Evolutionary conservation across 2,888 invertebrate species (phyloP), one percentile per base, ranked within the genome.

Genomic region (Dioctria rufipes): DNA sequence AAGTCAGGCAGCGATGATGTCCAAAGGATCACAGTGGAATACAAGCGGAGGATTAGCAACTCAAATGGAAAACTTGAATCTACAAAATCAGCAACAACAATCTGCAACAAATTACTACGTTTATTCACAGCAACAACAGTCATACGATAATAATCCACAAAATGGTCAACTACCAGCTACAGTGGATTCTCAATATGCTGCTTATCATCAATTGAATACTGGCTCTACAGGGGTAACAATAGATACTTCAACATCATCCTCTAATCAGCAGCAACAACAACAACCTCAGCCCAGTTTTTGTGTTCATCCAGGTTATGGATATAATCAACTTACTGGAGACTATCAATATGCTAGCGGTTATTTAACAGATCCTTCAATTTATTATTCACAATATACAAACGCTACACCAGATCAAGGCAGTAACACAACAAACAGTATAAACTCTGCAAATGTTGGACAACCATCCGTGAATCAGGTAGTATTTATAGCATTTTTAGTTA

Each of bases 331-430:
- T 1, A 90, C 91, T 0, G 93, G 93, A 0, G 87, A 85, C 65
- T 93, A 92, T 83, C 91, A 92, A 9, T 93, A 93, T 84, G 91
- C 88, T 83, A 92, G 93, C 77, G 93, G 92, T 0, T 93, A 92
- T 81, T 92, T 92, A 83, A 85, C 42, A 86, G 89, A 2, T 83
- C 85, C 4, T 87, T 43, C 42, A 49, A 61, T 60, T 9, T 25
- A 25, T 25, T 81, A 67, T 77, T 69, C 82, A 40, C 82, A 83
- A 83, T 88, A 85, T 79, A 88, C 88, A 5, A 85, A 82, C 3
- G 84, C 86, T 71, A 83, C 83, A 77, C 85, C 61, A 11, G 82
- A 86, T 61, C 83, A 83, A 63, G 78, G 69, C 40, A 83, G 79
- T 54, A 81, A 80, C 73, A 75, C 63, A 43, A 71, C 82, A 3